Conservation (phyloP, 1,140 invertebrate species). For the Nautilus pompilius region DNA sequence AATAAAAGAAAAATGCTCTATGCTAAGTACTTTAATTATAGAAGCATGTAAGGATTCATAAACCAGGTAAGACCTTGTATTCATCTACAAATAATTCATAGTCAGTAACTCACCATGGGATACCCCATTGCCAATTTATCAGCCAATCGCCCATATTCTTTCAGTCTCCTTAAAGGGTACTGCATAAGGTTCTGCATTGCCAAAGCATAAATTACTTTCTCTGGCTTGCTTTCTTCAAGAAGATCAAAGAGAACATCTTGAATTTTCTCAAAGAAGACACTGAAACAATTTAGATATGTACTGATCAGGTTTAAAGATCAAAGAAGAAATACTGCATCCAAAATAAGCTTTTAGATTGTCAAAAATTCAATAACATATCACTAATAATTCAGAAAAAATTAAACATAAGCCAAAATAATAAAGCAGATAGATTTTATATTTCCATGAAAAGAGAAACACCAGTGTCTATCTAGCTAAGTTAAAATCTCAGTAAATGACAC, state of each 20-base stretch:
- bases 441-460: no score
- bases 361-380: conserved; percentile 37
- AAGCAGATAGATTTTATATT: no score
- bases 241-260: conserved; percentile 10
- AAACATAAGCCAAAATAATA: no score
- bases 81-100: no score
- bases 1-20: no score
- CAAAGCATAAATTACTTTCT: conserved; percentile 18
- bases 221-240: conserved; percentile 19
- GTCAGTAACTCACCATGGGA: conserved; percentile 24
- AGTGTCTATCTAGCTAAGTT: no score
- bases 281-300: conserved; percentile 2
- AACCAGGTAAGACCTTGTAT: no score
- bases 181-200: conserved; percentile 29
- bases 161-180: conserved; percentile 30
- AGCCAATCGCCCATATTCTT: conserved; percentile 25
- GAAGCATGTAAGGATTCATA: no score
- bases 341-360: conserved; percentile 3
- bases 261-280: conserved; percentile 17
- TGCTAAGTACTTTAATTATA: no score
- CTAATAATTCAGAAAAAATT: no score
- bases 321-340: conserved; percentile 1
- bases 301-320: background rate
- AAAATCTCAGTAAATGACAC: no score
- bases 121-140: conserved; percentile 27